phyloP scores from a whole-genome alignment of 2,797 vertebrate genomes.

The Enteromius paludinosus region DNA sequence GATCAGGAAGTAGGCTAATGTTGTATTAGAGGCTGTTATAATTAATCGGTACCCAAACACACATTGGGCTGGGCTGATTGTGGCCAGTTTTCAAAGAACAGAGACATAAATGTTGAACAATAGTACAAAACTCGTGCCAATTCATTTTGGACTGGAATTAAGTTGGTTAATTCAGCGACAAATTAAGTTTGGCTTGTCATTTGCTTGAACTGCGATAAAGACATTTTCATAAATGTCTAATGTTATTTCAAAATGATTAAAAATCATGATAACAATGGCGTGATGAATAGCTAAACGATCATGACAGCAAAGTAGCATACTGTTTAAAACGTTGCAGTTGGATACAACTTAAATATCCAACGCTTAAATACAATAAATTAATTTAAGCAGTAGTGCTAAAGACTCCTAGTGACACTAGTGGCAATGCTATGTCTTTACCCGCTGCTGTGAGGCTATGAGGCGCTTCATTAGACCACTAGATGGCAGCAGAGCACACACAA shows the following conservation, averaged over 20 bases:
- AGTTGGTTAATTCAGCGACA: neutral
- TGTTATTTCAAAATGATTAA: neutral
- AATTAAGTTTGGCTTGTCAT: neutral
- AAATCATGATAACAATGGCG: neutral
- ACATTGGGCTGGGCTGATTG: neutral
- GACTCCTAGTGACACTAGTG: too few relatives aligned
- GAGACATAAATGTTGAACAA: neutral
- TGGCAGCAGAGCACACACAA: constrained; percentile 13
- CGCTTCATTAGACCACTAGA: constrained; percentile 1
- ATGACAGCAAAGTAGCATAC: neutral
- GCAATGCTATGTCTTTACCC: too few relatives aligned
- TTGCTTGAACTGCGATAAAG: neutral
- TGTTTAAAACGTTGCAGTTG: neutral
- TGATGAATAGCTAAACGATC: neutral
- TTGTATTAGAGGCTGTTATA: constrained; percentile 2
- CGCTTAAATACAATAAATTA: neutral
- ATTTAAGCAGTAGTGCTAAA: too few relatives aligned
- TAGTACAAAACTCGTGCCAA: too few relatives aligned
- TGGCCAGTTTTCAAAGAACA: neutral
- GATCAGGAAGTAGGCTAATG: neutral
- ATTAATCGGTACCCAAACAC: neutral
- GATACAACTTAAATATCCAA: neutral
- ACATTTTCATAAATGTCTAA: neutral
- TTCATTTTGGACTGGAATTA: neutral
- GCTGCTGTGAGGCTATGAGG: neutral